A percentile compares a stretch with the other conserved stretches of the same genome.
Conservation (phyloP, 2,888 invertebrate species). For the Tipula helvola region DNA sequence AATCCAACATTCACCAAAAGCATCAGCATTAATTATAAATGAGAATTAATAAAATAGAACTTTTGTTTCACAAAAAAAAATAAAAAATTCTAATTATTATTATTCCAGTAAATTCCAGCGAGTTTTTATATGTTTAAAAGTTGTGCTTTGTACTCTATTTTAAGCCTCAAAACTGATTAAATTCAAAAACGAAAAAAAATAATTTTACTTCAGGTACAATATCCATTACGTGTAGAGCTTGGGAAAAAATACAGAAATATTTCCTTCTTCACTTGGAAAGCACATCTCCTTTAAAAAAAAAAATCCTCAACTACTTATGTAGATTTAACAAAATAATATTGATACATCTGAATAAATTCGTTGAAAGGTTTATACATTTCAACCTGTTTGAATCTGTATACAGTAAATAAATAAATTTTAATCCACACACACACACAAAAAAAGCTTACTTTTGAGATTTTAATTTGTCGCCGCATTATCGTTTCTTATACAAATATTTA, state of each 20-base stretch:
- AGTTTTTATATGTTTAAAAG: background rate
- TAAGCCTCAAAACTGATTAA: background rate
- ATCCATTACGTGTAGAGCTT: too few species aligned
- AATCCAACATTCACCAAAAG: background rate
- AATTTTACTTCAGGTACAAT: background rate
- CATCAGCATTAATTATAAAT: background rate
- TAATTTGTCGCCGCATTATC: background rate
- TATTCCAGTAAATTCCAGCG: background rate
- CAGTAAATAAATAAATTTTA: background rate
- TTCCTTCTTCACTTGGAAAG: too few species aligned
- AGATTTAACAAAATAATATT: too few species aligned
- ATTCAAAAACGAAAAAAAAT: background rate
- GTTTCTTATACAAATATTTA: background rate
- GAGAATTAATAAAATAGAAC: background rate
- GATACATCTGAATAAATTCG: background rate
- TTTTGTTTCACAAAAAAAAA: background rate
- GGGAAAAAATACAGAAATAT: too few species aligned
- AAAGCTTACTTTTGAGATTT: background rate
- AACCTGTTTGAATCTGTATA: constrained; percentile 8
- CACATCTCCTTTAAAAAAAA: too few species aligned
- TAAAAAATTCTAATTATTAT: background rate
- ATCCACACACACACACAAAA: background rate
- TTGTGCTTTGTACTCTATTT: background rate
- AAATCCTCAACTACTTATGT: too few species aligned
- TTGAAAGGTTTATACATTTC: background rate